Evolutionary conservation across 64 coral and sea anemone species (phyloP).

Genomic region (Stylophora pistillata): DNA sequence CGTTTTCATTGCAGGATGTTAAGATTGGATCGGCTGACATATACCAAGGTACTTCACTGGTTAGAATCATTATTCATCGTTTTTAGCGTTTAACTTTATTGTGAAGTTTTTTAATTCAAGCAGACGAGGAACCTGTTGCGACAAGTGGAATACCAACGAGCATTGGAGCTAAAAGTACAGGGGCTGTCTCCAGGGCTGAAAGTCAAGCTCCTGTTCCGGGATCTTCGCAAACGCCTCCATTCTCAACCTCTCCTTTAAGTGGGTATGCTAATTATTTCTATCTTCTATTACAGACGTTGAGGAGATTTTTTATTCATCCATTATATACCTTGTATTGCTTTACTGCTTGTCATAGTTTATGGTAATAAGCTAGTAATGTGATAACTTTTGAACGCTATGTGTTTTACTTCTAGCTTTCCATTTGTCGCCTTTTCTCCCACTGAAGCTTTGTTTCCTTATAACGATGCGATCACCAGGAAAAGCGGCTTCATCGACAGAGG

Average conservation of each 20-base stretch:
- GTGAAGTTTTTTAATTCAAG: not conserved
- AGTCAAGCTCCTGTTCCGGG: slow-evolving; percentile 14
- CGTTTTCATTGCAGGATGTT: slow-evolving; percentile 28
- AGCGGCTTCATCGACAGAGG: too few relatives aligned
- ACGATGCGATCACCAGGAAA: too few relatives aligned
- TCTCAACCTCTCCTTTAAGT: slow-evolving; percentile 1
- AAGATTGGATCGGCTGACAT: slow-evolving; percentile 55
- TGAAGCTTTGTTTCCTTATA: too few relatives aligned
- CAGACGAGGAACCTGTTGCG: slow-evolving; percentile 58
- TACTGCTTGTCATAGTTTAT: too few relatives aligned
- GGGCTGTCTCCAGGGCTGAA: slow-evolving; percentile 17
- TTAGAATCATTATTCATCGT: not conserved
- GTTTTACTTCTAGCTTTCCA: too few relatives aligned
- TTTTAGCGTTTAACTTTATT: not conserved
- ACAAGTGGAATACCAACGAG: slow-evolving; percentile 44
- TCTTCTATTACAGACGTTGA: too few relatives aligned
- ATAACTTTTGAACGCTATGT: too few relatives aligned
- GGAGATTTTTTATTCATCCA: too few relatives aligned
- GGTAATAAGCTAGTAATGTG: too few relatives aligned
- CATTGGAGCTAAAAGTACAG: slow-evolving; percentile 15
- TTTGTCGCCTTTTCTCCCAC: too few relatives aligned
- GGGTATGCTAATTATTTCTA: not conserved
- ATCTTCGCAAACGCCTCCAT: slow-evolving; percentile 45
- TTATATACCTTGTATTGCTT: too few relatives aligned
- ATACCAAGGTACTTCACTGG: slow-evolving; percentile 3